A percentile compares a stretch with the other conserved stretches of the same genome.
These are phyloP conservation scores for Percopsis omiscomaycus DNA, from an alignment of 2,797 vertebrate species.

Conservation along the genomic window DNA sequence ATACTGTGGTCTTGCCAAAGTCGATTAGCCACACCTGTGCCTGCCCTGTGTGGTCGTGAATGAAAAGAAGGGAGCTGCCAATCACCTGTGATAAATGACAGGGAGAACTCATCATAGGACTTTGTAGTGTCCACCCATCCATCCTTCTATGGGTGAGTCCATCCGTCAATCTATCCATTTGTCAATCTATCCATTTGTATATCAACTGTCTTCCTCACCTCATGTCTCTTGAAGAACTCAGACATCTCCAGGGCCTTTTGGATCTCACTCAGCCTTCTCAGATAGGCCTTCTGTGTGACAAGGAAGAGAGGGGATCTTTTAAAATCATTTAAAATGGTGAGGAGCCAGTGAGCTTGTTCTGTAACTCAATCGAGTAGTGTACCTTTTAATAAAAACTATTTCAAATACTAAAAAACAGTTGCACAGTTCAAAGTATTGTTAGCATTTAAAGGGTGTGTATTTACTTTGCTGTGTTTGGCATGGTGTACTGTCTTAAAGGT, in stretches of 20 bases:
- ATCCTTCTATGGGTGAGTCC: not conserved
- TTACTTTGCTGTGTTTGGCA: constrained; percentile 17
- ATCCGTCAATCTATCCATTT: not conserved
- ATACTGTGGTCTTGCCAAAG: constrained; percentile 92
- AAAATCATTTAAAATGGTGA: no score
- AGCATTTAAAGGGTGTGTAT: constrained; percentile 23
- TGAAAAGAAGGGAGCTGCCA: constrained; percentile 98
- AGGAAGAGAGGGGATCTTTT: constrained; percentile 8
- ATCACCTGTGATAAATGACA: constrained; percentile 81
- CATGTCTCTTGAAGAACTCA: constrained; percentile 90
- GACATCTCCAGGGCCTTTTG: constrained; percentile 84
- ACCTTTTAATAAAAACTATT: no score
- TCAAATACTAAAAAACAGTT: constrained; percentile 37
- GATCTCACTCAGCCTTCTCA: constrained; percentile 88
- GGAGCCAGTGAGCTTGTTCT: no score
- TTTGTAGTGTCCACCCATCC: not conserved
- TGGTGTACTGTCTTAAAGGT: not conserved
- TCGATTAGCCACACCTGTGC: constrained; percentile 97
- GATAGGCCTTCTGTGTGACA: constrained; percentile 84
- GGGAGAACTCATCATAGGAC: constrained; percentile 2
- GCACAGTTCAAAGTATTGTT: no score
- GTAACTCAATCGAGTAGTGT: no score
- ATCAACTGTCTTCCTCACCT: constrained; percentile 77
- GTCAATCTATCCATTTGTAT: not conserved
- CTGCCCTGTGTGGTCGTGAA: constrained; percentile 88